These are phyloP conservation scores for Caenorhabditis virilis DNA, from an alignment of 2,888 invertebrate genomes.

Conservation along the genomic window DNA sequence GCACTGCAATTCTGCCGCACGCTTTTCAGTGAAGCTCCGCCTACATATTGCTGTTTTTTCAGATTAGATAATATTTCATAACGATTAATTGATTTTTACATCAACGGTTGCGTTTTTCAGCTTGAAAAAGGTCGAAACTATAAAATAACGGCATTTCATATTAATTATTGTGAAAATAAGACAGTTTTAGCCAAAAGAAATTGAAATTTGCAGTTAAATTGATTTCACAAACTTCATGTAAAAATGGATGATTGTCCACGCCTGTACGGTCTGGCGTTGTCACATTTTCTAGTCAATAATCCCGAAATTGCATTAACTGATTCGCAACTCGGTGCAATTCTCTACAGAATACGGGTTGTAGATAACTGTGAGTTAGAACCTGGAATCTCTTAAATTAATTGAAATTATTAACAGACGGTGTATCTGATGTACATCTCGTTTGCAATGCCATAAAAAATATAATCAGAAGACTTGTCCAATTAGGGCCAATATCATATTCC, in stretches of 20 bases:
- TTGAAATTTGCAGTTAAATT: background rate
- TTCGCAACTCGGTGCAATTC: slow-evolving; percentile 10
- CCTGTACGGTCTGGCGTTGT: slow-evolving; percentile 13
- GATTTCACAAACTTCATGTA: too few relatives aligned
- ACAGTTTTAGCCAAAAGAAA: background rate
- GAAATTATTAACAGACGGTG: slow-evolving; percentile 7
- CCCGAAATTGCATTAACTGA: background rate
- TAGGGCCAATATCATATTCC: slow-evolving; percentile 12
- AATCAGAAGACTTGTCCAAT: slow-evolving; percentile 9
- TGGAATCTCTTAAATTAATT: background rate
- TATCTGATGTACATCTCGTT: slow-evolving; percentile 13
- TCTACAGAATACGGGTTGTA: slow-evolving; percentile 30
- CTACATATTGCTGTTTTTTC: background rate
- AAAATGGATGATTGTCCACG: slow-evolving; percentile 13
- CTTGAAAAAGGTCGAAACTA: too few relatives aligned
- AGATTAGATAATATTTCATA: background rate
- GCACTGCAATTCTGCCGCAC: background rate
- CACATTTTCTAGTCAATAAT: slow-evolving; percentile 13
- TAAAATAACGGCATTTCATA: too few relatives aligned
- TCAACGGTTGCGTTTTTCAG: too few relatives aligned
- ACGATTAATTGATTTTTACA: background rate
- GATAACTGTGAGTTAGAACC: slow-evolving; percentile 16
- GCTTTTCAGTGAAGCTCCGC: slow-evolving; percentile 10
- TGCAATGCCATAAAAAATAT: slow-evolving; percentile 18
- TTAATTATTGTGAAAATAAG: too few relatives aligned